These are phyloP conservation scores for Limnodromus scolopaceus DNA, from an alignment of 2,797 vertebrate genomes.

Conservation along the genomic window DNA sequence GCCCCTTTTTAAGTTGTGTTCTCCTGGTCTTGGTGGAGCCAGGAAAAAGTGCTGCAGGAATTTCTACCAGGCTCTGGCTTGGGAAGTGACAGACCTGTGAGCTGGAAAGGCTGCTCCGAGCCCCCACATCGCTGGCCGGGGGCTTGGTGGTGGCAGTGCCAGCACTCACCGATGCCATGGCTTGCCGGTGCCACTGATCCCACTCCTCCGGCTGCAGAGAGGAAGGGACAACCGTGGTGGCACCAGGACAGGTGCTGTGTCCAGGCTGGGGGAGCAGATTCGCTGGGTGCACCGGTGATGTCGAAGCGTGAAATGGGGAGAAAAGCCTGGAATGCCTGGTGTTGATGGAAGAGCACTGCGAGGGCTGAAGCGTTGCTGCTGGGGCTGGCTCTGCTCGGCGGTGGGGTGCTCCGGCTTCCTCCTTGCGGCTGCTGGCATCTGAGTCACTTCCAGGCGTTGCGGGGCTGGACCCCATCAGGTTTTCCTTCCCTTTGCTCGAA, in stretches of 20 bases:
- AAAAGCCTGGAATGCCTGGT: fast-evolving
- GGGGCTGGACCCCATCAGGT: not conserved
- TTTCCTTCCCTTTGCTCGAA: conserved; percentile 17
- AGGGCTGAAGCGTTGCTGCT: not conserved
- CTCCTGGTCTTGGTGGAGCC: not conserved
- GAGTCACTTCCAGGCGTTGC: not conserved
- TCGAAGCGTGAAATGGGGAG: fast-evolving
- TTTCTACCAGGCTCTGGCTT: fast-evolving
- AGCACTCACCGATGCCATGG: not conserved
- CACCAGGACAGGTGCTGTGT: fast-evolving
- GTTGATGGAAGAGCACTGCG: fast-evolving
- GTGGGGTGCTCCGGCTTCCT: not conserved
- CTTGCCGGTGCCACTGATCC: fast-evolving
- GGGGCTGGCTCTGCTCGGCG: not conserved
- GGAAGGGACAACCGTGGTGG: fast-evolving
- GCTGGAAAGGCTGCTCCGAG: fast-evolving
- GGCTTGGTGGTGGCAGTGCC: not conserved
- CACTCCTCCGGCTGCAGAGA: too few species aligned
- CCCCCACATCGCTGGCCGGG: fast-evolving
- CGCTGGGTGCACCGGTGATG: not conserved
- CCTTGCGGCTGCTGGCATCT: not conserved
- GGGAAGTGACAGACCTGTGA: fast-evolving
- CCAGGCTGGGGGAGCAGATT: not conserved
- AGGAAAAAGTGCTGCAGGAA: fast-evolving
- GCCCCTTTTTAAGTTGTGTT: not conserved